Conservation (phyloP, 1,140 invertebrate genomes). For the Drosophila tsacasi region DNA sequence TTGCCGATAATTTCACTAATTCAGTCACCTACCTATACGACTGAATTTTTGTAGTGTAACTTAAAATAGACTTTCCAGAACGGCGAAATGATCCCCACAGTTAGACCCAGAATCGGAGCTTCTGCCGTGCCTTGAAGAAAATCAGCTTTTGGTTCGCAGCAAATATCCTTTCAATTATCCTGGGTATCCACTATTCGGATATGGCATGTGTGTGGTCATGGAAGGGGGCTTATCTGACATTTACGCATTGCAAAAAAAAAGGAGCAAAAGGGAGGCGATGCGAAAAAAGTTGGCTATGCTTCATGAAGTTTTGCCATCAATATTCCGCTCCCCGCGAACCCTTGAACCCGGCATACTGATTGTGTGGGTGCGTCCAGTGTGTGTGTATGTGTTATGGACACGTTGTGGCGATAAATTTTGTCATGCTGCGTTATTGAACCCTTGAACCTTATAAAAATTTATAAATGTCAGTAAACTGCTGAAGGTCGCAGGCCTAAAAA, state of each 20-base stretch:
- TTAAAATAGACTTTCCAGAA: background rate
- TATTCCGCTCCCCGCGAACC: conserved; percentile 44
- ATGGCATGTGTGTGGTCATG: conserved; percentile 9
- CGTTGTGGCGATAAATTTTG: conserved; percentile 74
- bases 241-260: conserved; percentile 64
- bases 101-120: background rate
- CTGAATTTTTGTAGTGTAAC: background rate
- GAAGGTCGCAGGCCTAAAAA: conserved; percentile 56
- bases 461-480: conserved; percentile 71
- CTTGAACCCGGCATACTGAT: conserved; percentile 34
- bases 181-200: conserved; percentile 1
- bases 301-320: conserved; percentile 79
- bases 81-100: background rate
- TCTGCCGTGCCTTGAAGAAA: background rate
- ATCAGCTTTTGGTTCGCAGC: background rate
- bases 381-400: conserved; percentile 60
- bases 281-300: conserved; percentile 60
- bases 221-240: conserved; percentile 60
- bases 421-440: conserved; percentile 73
- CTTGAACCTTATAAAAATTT: conserved; percentile 74
- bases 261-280: conserved; percentile 6
- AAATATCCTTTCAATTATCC: background rate
- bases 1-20: no score
- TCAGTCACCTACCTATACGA: no score
- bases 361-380: conserved; percentile 41